A percentile compares a stretch with the other conserved stretches of the same genome.
Conservation (phyloP, 2,797 vertebrate species). For the Limnodromus scolopaceus region DNA sequence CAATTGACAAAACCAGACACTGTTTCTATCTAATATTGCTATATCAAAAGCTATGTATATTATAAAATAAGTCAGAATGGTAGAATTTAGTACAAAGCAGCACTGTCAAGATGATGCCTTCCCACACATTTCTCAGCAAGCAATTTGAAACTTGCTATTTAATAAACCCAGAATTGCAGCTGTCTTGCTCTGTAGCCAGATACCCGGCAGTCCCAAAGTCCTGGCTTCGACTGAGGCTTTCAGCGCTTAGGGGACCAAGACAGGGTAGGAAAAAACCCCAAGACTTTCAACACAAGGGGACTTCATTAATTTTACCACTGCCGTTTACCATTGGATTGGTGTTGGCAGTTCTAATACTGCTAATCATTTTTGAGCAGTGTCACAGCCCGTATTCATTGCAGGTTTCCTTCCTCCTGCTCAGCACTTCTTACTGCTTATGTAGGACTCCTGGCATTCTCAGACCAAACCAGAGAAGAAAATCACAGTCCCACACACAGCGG, state of each 20-base stretch:
- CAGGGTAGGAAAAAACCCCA: accelerated
- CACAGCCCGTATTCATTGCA: not conserved
- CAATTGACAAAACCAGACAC: not conserved
- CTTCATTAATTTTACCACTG: not conserved
- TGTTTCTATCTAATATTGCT: not conserved
- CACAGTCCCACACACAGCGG: not conserved
- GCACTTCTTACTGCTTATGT: not conserved
- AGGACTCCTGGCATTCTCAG: not conserved
- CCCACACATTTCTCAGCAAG: not conserved
- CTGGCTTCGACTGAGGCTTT: not conserved
- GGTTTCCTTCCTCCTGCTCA: not conserved
- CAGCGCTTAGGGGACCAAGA: not conserved
- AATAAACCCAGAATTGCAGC: not conserved
- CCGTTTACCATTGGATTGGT: too few species aligned
- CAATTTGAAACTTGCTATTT: not conserved
- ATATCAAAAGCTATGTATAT: not conserved
- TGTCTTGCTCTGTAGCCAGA: not conserved
- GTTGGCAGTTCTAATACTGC: not conserved
- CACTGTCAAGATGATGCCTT: not conserved
- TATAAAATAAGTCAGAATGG: not conserved
- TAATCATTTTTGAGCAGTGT: not conserved
- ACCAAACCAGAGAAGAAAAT: not conserved
- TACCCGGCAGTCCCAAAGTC: not conserved
- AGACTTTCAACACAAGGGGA: not conserved
- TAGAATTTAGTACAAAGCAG: not conserved